A percentile compares a stretch with the other conserved stretches of the same genome.
Evolutionary conservation across 2,113 vertebrate species (phyloP).

Genomic region (Bos javanicus): DNA sequence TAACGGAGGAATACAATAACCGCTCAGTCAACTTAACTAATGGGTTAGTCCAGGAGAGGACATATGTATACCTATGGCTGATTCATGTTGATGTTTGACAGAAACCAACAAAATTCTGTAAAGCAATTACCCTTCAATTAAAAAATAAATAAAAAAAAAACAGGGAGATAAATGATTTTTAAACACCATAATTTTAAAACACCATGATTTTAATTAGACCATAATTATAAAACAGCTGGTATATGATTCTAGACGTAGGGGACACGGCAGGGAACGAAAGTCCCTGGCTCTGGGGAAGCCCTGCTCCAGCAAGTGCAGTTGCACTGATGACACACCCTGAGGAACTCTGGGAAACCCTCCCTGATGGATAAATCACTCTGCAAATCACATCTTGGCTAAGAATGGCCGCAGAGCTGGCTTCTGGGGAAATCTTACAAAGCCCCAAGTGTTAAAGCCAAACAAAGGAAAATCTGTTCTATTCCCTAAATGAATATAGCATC

Average conservation of each 20-base stretch:
- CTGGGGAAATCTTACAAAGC: neutral
- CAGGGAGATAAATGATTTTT: neutral
- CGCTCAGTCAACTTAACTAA: neutral
- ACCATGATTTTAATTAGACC: neutral
- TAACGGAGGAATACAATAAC: neutral
- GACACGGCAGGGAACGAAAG: neutral
- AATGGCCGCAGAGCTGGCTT: neutral
- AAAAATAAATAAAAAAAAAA: neutral
- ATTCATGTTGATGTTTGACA: neutral
- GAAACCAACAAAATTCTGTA: neutral
- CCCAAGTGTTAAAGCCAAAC: constrained; percentile 22
- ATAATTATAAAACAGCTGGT: neutral
- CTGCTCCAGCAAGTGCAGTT: neutral
- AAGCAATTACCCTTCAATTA: neutral
- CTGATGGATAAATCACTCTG: neutral
- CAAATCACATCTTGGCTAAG: neutral
- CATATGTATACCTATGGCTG: neutral
- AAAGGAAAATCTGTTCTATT: constrained; percentile 51
- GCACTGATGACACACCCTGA: neutral
- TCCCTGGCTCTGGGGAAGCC: neutral
- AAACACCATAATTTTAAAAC: neutral
- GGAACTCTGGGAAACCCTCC: neutral
- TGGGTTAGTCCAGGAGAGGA: neutral
- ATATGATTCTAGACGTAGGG: neutral
- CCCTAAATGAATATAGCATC: constrained; percentile 19